Conservation (phyloP, 2,113 vertebrate species). For the Azemiops feae region DNA sequence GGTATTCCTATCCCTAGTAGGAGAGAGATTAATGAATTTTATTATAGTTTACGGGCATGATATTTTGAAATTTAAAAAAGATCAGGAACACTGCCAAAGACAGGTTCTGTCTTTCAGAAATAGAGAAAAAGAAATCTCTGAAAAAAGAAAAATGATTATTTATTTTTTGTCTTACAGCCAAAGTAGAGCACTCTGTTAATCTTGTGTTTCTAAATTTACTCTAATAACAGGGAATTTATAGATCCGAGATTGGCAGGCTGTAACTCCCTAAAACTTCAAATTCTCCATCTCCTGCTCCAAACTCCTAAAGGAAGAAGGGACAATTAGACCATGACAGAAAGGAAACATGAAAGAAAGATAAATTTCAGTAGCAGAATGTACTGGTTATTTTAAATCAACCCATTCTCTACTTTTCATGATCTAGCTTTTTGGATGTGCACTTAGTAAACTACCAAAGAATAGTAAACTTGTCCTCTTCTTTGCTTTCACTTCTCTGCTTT, state of each 20-base stretch:
- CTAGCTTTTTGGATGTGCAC: constrained; percentile 63
- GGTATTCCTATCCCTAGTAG: background rate
- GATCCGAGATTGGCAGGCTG: background rate
- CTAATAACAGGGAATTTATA: background rate
- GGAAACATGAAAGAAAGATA: constrained; percentile 43
- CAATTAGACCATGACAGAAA: background rate
- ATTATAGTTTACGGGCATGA: background rate
- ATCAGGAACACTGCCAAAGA: background rate
- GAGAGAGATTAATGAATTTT: background rate
- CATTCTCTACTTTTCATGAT: constrained; percentile 66
- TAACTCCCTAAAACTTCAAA: background rate
- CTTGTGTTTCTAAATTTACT: background rate
- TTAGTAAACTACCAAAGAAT: constrained; percentile 41
- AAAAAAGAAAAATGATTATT: background rate
- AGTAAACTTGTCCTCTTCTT: constrained; percentile 18
- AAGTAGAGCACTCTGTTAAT: background rate
- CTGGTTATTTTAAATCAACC: constrained; percentile 39
- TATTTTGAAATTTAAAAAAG: background rate
- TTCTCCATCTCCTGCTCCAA: background rate
- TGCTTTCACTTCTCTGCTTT: background rate
- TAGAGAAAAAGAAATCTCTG: background rate
- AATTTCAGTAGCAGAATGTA: constrained; percentile 54
- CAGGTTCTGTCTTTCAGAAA: background rate
- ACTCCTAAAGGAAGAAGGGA: constrained; percentile 10
- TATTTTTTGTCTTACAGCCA: background rate